Evolutionary conservation across 2,888 invertebrate species (phyloP).

Genomic region (Drosophila anomelani): DNA sequence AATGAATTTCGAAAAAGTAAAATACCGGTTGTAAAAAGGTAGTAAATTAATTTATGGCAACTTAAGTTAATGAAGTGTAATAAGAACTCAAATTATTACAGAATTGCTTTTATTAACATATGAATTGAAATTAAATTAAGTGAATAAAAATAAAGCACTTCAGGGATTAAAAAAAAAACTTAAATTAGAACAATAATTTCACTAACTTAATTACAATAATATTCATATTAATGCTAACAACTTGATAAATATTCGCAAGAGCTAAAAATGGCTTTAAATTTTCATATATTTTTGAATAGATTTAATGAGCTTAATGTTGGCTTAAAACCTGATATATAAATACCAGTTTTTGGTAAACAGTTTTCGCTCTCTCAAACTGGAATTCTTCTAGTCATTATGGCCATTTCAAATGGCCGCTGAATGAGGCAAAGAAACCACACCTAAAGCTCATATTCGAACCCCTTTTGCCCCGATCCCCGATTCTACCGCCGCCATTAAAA

Average conservation of each 20-base stretch:
- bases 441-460: constrained; percentile 16
- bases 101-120: background rate
- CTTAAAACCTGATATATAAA: constrained; percentile 2
- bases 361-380: constrained; percentile 3
- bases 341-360: constrained; percentile 1
- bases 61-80: constrained; percentile 5
- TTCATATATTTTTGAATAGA: background rate
- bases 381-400: constrained; percentile 10
- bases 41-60: constrained; percentile 3
- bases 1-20: background rate
- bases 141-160: background rate
- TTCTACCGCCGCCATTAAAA: constrained; percentile 12
- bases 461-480: background rate
- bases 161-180: background rate
- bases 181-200: background rate
- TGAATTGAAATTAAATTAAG: no score
- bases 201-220: background rate
- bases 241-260: background rate
- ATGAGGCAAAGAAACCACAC: constrained; percentile 25
- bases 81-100: constrained; percentile 2
- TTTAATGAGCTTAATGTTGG: background rate
- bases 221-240: background rate
- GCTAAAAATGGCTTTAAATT: background rate
- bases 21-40: background rate
- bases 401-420: constrained; percentile 23